phyloP scores from a whole-genome alignment of 2,113 vertebrate species.

The Balaenoptera acutorostrata region DNA sequence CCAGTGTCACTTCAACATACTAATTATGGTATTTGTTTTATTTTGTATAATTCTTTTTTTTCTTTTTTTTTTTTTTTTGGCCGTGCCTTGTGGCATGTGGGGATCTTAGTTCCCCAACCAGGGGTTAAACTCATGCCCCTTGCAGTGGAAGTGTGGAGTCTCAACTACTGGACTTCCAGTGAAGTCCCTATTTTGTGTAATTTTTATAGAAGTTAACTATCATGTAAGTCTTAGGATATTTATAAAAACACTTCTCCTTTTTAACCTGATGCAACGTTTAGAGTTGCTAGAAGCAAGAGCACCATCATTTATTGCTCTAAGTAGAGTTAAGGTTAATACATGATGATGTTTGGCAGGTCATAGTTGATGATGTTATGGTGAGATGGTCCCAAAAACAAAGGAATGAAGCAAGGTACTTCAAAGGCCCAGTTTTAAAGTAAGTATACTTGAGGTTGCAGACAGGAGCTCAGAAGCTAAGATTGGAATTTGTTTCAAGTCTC shows the following conservation, averaged over 20 bases:
- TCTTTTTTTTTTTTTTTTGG: not conserved
- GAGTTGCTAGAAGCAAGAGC: not conserved
- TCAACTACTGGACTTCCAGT: not conserved
- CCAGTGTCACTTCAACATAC: not conserved
- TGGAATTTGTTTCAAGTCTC: constrained; percentile 40
- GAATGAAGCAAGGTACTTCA: not conserved
- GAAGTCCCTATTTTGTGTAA: not conserved
- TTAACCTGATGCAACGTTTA: not conserved
- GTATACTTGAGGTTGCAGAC: not conserved
- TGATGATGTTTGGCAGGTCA: not conserved
- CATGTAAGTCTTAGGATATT: not conserved
- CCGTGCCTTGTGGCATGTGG: not conserved
- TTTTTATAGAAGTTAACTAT: not conserved
- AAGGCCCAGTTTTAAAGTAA: not conserved
- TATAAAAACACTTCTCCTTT: constrained; percentile 6
- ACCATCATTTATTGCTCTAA: not conserved
- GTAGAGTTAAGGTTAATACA: not conserved
- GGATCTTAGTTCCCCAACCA: not conserved
- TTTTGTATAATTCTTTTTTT: not conserved
- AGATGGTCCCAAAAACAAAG: not conserved
- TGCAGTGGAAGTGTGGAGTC: not conserved
- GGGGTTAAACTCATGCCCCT: not conserved
- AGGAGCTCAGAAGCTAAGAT: constrained; percentile 22
- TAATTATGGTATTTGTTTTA: not conserved
- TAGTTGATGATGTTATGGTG: not conserved